Evolutionary conservation across 2,113 vertebrate genomes (phyloP).

Genomic region (Proteles cristata): DNA sequence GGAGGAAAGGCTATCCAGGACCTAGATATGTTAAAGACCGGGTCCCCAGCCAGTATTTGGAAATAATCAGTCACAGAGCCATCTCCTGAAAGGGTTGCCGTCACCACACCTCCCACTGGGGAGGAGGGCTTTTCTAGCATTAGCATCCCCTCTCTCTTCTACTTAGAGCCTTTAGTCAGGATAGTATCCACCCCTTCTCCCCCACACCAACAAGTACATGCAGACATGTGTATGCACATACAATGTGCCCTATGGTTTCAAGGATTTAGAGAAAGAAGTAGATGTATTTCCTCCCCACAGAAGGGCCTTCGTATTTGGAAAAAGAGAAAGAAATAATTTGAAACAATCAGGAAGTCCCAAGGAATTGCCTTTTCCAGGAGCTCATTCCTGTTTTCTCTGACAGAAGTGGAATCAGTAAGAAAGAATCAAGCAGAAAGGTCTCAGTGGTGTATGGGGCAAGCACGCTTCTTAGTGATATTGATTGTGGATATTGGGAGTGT

Average conservation of each 20-base stretch:
- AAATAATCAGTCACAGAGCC: background rate
- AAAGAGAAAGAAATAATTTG: background rate
- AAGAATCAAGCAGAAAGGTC: background rate
- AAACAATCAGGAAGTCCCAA: background rate
- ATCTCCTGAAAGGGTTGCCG: background rate
- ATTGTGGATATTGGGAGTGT: background rate
- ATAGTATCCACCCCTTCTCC: background rate
- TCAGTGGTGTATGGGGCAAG: background rate
- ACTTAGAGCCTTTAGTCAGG: background rate
- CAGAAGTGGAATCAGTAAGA: conserved; percentile 25
- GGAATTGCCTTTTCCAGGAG: background rate
- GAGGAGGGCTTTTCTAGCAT: background rate
- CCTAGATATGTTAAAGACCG: background rate
- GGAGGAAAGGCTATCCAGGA: background rate
- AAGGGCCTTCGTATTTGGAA: background rate
- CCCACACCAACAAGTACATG: background rate
- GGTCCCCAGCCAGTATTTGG: background rate
- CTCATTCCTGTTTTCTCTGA: background rate
- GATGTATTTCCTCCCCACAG: background rate
- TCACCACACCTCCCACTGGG: background rate
- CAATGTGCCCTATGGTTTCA: background rate
- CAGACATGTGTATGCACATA: rapidly evolving
- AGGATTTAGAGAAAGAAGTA: background rate
- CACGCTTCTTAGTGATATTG: background rate
- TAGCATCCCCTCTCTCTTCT: background rate